Evolutionary conservation across 2,113 vertebrate genomes (phyloP).

Genomic region (Cryptomyrus ogoouensis): DNA sequence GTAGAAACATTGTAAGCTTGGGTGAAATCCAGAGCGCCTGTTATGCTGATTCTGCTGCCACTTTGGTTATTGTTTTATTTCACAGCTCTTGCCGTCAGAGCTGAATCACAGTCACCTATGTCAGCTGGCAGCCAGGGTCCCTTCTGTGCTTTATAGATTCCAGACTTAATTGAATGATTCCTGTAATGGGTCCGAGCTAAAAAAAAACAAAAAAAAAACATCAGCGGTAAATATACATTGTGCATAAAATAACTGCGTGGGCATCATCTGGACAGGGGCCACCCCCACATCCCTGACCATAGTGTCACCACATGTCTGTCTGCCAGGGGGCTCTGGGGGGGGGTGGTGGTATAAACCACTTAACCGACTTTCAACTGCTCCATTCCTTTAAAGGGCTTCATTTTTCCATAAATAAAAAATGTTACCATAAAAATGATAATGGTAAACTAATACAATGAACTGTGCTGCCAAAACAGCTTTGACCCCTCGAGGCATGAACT

Average conservation of each 20-base stretch:
- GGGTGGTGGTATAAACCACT: neutral
- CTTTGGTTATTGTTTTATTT: neutral
- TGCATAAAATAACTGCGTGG: neutral
- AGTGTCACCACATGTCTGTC: neutral
- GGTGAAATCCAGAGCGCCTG: neutral
- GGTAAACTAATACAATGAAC: neutral
- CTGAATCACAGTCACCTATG: neutral
- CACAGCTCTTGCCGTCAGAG: neutral
- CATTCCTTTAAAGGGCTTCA: neutral
- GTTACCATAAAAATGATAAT: neutral
- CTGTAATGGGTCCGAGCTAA: constrained; percentile 8
- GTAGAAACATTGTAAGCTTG: neutral
- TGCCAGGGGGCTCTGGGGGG: neutral
- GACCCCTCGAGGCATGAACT: neutral
- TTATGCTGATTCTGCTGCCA: neutral
- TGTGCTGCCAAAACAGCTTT: neutral
- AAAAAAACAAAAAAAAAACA: neutral
- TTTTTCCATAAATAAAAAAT: neutral
- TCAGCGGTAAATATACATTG: neutral
- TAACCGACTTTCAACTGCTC: neutral
- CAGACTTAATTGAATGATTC: constrained; percentile 17
- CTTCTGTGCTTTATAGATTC: neutral
- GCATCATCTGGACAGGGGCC: neutral
- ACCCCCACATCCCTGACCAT: neutral
- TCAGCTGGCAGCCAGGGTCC: neutral